phyloP scores from a whole-genome alignment of 2,797 vertebrate genomes.

The Dendrocincla tyrannina region DNA sequence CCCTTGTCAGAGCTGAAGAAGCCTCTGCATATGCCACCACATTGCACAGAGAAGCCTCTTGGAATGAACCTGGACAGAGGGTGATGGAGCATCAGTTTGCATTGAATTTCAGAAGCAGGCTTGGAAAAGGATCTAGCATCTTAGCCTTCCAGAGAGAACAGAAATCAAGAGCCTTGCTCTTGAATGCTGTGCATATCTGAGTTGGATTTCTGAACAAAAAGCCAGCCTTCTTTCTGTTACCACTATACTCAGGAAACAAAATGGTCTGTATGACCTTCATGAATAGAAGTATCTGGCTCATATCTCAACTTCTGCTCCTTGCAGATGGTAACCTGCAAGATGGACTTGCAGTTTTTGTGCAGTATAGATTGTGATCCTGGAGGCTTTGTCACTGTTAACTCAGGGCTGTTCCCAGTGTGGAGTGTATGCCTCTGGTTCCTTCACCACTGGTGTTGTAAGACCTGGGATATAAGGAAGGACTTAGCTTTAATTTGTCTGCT shows the following conservation, averaged over 20 bases:
- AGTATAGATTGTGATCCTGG: neutral
- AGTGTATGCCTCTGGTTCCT: neutral
- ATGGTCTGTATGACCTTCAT: neutral
- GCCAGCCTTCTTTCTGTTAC: neutral
- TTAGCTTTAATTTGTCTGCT: neutral
- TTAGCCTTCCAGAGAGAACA: neutral
- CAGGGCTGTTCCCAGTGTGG: neutral
- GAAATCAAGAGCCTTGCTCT: neutral
- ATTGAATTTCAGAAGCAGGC: neutral
- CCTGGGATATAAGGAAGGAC: neutral
- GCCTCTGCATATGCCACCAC: neutral
- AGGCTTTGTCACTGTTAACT: neutral
- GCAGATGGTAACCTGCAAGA: neutral
- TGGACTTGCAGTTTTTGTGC: neutral
- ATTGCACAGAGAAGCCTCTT: neutral
- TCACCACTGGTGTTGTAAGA: neutral
- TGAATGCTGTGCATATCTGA: neutral
- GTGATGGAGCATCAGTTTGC: neutral
- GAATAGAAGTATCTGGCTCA: neutral
- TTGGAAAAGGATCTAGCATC: neutral
- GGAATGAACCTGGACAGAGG: neutral
- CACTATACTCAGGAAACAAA: neutral
- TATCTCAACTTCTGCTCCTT: neutral
- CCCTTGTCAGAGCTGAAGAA: neutral
- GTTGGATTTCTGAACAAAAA: neutral